Percentiles rank a stretch among this genome's conserved stretches.
These are phyloP conservation scores for Aricia agestis DNA, from an alignment of 1,140 invertebrate genomes.

Conservation along the genomic window DNA sequence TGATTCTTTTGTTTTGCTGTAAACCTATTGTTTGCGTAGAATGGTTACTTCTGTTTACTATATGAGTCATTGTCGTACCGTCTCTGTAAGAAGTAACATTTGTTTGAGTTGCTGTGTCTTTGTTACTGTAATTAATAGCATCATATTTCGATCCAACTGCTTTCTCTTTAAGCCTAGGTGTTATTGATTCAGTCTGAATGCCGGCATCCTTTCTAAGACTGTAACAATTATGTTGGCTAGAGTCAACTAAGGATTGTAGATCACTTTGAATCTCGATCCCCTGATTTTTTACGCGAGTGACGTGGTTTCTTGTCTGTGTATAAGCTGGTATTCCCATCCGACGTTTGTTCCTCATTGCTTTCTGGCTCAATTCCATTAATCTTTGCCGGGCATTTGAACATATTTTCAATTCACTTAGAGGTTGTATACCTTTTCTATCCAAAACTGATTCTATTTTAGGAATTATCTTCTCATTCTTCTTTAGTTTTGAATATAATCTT, in stretches of 20 bases:
- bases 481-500: conserved; percentile 79
- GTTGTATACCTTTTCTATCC: conserved; percentile 61
- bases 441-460: conserved; percentile 58
- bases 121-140: conserved; percentile 54
- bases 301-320: conserved; percentile 68
- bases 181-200: conserved; percentile 59
- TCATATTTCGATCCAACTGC: conserved; percentile 54
- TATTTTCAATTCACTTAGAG: conserved; percentile 73
- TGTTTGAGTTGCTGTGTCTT: conserved; percentile 54
- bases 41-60: conserved; percentile 35
- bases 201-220: conserved; percentile 48
- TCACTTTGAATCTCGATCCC: conserved; percentile 74
- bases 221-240: conserved; percentile 46
- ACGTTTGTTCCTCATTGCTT: conserved; percentile 76
- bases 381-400: conserved; percentile 76
- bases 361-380: conserved; percentile 76
- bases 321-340: conserved; percentile 76
- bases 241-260: conserved; percentile 56
- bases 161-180: conserved; percentile 63
- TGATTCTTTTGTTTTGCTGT: conserved; percentile 49
- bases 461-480: conserved; percentile 75
- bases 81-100: conserved; percentile 41
- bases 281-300: conserved; percentile 64
- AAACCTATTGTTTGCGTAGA: conserved; percentile 49
- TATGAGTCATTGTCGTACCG: conserved; percentile 49